Evolutionary conservation across 2,888 invertebrate genomes (phyloP), one percentile per base, ranked within the genome.

Genomic region (Scaptomyza tumidula): DNA sequence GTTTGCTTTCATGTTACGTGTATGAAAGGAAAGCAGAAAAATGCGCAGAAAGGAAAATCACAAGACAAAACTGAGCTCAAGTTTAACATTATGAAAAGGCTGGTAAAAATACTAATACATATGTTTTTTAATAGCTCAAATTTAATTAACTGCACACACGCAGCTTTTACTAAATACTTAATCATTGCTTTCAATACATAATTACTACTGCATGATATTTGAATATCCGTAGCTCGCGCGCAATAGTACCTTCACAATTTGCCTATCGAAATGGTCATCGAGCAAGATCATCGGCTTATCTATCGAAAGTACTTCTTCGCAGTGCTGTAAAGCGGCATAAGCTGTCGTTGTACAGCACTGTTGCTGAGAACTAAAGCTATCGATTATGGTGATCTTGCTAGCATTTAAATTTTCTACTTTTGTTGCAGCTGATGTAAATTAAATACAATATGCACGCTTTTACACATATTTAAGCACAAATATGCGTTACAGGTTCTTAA

Each of bases 1-100:
- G 80, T 82, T 68, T 74, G 37, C 52, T 44, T 75, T 66, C 63
- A 66, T 75, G 50, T 75, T 75, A 58, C 71, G 62, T 65, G 54
- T 16, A 44, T 37, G 53, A n/a, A 7, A n/a, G 60, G 35, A 11
- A 35, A 35, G 50, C 16, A n/a, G 19, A 7, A 48, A 66, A 57
- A 58, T n/a, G 43, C 31, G 41, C 29, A 52, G 50, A 58, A 39
- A 48, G 33, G 9, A 49, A 55, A 55, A 46, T 6, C 6, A 9
- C 31, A 16, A 39, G 29, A 6, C 35, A n/a, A 45, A 29, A 45
- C 46, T 33, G 24, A 45, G 43, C 54, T 43, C 50, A 52, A 73
- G 55, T 43, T 41, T 29, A 63, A 31, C 39, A 37, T 45, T 24
- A 61, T 35, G 35, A 53, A 54, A 53, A 53, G 43, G 19, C 9